Conservation (phyloP, 2,797 vertebrate species). For the Ptychadena robeensis region DNA sequence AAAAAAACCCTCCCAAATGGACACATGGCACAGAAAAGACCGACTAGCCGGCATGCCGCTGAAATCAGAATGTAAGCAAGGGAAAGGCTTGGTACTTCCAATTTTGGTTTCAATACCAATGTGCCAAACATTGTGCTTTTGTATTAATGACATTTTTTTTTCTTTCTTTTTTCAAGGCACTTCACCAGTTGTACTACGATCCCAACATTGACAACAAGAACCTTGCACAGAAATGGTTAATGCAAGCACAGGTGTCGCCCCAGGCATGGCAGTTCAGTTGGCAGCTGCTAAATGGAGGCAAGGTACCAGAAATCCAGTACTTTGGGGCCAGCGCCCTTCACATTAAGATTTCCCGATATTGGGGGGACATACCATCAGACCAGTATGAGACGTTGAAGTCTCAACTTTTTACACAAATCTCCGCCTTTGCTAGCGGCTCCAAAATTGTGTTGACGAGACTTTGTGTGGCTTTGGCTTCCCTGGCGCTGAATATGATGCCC, state of each 20-base stretch:
- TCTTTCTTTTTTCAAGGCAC: slow-evolving; percentile 79
- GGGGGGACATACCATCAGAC: slow-evolving; percentile 95
- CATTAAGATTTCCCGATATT: slow-evolving; percentile 98
- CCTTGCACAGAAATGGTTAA: slow-evolving; percentile 98
- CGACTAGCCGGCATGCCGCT: too few species aligned
- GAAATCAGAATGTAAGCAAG: too few species aligned
- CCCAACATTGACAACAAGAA: slow-evolving; percentile 99
- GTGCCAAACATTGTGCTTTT: too few species aligned
- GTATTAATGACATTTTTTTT: not conserved
- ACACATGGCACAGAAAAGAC: too few species aligned
- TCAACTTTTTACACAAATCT: slow-evolving; percentile 96
- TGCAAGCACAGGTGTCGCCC: slow-evolving; percentile 98
- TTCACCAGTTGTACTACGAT: slow-evolving; percentile 98
- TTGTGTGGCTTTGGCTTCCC: slow-evolving; percentile 93
- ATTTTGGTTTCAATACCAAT: too few species aligned
- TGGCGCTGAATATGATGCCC: slow-evolving; percentile 98
- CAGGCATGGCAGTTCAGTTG: slow-evolving; percentile 99
- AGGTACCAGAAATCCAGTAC: slow-evolving; percentile 99
- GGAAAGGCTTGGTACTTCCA: too few species aligned
- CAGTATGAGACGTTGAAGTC: slow-evolving; percentile 96
- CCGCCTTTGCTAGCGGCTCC: slow-evolving; percentile 91
- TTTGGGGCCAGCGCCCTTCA: slow-evolving; percentile 97
- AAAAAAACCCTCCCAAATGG: too few species aligned
- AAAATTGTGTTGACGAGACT: slow-evolving; percentile 97
- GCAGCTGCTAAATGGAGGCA: slow-evolving; percentile 91